Evolutionary conservation across 2,113 vertebrate genomes (phyloP), one percentile per base, ranked within the genome.

Genomic region (Chamaea fasciata): DNA sequence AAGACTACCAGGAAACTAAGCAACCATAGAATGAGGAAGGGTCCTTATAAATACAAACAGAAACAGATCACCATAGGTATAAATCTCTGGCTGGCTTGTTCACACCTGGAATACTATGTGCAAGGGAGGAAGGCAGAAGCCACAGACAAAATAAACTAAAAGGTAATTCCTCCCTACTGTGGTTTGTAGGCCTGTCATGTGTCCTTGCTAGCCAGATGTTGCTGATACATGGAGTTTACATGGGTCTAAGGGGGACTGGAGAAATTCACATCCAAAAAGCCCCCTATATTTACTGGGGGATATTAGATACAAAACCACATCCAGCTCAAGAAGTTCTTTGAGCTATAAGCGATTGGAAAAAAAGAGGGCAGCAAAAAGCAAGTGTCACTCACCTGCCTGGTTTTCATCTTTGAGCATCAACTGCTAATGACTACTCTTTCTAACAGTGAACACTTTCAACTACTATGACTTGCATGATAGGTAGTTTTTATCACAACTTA

Each of bases 391-490:
- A 37, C 6, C 19, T 47, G 20, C 15, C 8, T 12, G 1, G 31
- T 57, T 53, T 63, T 59, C 33, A 37, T 33, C 21, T 75, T 28
- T 35, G 27, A 16, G 21, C 10, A 52, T 33, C 53, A 79, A 23
- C n/a, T 70, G 13, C 11, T 47, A 15, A 9, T 3, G 5, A 78
- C 11, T 42, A n/a, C 9, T 49, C 44, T 47, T 37, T 20, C n/a
- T 27, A 39, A 57, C 3, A 76, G 5, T 16, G 46, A 60, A 55
- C 13, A 39, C 33, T 75, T 35, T 15, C 6, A 79, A 18, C 19
- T 26, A 11, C 11, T n/a, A 56, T 8, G 23, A 70, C 22, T 41
- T 44, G 15, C 9, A 31, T 0, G 0, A 30, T 3, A 24, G 0
- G 0, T 6, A 15, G 1, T 27, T 73, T 80, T 82, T 87, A 47